Evolutionary conservation across 2,888 invertebrate genomes (phyloP).

Genomic region (Acronicta leporina): DNA sequence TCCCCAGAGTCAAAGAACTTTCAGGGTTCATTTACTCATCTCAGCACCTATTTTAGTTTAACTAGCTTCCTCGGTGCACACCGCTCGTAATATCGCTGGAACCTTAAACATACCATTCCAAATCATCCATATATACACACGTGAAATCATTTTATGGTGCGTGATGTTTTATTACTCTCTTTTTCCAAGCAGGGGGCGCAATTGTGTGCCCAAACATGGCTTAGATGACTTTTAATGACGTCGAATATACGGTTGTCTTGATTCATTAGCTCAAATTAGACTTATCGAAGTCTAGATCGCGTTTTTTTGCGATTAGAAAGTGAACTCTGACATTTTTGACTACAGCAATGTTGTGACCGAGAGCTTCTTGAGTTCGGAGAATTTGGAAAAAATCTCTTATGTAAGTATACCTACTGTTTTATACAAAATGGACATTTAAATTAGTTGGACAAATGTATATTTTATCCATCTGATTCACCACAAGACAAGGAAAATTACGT

Average conservation of each 20-base stretch:
- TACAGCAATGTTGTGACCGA: no score
- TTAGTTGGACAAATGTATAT: neutral
- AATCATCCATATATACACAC: slow-evolving; percentile 44
- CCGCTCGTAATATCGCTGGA: slow-evolving; percentile 14
- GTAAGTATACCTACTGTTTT: neutral
- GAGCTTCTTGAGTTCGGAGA: no score
- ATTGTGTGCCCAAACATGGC: slow-evolving; percentile 42
- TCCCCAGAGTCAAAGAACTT: neutral
- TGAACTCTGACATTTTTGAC: slow-evolving; percentile 39
- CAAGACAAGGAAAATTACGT: slow-evolving; percentile 23
- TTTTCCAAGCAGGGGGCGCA: slow-evolving; percentile 44
- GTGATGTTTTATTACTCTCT: slow-evolving; percentile 46
- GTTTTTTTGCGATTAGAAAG: slow-evolving; percentile 31
- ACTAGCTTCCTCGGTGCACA: neutral
- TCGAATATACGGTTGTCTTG: slow-evolving; percentile 26
- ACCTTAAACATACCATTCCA: slow-evolving; percentile 38
- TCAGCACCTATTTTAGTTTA: neutral
- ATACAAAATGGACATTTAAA: neutral
- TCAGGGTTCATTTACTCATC: no score
- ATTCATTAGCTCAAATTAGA: slow-evolving; percentile 44
- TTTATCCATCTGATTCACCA: slow-evolving; percentile 11
- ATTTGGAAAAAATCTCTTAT: no score
- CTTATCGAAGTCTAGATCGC: slow-evolving; percentile 42
- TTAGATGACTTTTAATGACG: slow-evolving; percentile 21
- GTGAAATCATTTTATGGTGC: slow-evolving; percentile 50